These are phyloP conservation scores for Tanytarsus gracilentus DNA, from an alignment of 2,888 invertebrate species.

Conservation along the genomic window DNA sequence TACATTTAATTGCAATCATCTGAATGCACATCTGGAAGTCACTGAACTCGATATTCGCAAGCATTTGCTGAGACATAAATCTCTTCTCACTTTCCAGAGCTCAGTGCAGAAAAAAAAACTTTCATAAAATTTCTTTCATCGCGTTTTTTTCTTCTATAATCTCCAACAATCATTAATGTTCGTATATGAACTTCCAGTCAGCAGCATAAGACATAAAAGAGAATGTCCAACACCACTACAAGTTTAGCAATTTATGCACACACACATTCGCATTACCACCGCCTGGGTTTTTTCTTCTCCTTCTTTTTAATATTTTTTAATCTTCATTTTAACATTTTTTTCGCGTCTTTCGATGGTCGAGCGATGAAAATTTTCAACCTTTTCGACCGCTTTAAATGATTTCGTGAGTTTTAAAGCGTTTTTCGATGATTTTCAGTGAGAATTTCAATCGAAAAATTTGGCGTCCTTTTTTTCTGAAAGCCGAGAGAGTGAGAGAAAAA, in stretches of 20 bases:
- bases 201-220: background rate
- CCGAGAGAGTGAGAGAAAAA: constrained; percentile 3
- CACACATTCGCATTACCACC: background rate
- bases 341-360: background rate
- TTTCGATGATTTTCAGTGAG: constrained; percentile 8
- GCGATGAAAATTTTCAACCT: background rate
- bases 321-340: constrained; percentile 1
- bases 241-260: background rate
- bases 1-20: no score
- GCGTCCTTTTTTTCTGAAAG: constrained; percentile 21
- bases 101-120: background rate
- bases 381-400: background rate
- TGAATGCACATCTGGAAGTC: no score
- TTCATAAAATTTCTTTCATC: constrained; percentile 11
- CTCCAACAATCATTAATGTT: constrained; percentile 10
- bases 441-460: background rate
- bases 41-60: no score
- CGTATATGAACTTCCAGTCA: background rate
- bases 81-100: background rate
- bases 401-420: background rate
- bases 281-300: background rate
- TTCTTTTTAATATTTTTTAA: background rate
- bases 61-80: background rate
- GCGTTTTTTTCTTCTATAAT: constrained; percentile 14
- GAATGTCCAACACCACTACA: background rate